A percentile compares a stretch with the other conserved stretches of the same genome.
Conservation (phyloP, 1,140 invertebrate species). For the Lamellibrachia luymesi region DNA sequence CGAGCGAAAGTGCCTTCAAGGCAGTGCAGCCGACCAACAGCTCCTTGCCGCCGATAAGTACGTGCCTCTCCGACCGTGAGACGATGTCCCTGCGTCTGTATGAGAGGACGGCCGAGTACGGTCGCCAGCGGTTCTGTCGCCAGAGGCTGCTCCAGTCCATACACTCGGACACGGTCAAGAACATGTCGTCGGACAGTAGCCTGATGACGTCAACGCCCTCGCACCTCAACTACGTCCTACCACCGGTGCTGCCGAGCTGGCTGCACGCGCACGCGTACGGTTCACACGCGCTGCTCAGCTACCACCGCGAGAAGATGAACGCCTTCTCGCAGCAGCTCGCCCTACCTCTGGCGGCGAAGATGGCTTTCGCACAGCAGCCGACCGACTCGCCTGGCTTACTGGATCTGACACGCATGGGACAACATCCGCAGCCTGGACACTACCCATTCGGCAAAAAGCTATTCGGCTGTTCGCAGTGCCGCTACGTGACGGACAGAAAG, state of each 20-base stretch:
- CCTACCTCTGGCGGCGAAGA: not conserved
- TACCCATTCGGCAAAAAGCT: slow-evolving; percentile 35
- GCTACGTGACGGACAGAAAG: slow-evolving; percentile 58
- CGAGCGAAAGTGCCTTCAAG: not conserved
- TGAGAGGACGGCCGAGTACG: not conserved
- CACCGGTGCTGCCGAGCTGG: not conserved
- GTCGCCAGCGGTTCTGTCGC: not conserved
- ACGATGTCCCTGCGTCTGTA: not conserved
- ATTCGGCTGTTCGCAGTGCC: slow-evolving; percentile 53
- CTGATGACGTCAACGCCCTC: not conserved
- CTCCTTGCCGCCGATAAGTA: not conserved
- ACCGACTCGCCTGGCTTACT: not conserved
- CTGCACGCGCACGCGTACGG: not conserved
- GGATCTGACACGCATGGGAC: slow-evolving; percentile 7
- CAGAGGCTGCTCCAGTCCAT: not conserved
- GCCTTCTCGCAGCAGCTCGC: not conserved
- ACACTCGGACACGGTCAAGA: not conserved
- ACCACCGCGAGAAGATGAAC: not conserved
- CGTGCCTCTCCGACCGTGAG: not conserved
- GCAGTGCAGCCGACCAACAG: not conserved
- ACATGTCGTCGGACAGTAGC: not conserved
- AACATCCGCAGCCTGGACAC: not conserved
- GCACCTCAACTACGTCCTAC: not conserved
- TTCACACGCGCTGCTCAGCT: not conserved
- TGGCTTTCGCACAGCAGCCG: not conserved